Evolutionary conservation across 2,113 vertebrate species (phyloP), one percentile per base, ranked within the genome.

Genomic region (Scortum barcoo): DNA sequence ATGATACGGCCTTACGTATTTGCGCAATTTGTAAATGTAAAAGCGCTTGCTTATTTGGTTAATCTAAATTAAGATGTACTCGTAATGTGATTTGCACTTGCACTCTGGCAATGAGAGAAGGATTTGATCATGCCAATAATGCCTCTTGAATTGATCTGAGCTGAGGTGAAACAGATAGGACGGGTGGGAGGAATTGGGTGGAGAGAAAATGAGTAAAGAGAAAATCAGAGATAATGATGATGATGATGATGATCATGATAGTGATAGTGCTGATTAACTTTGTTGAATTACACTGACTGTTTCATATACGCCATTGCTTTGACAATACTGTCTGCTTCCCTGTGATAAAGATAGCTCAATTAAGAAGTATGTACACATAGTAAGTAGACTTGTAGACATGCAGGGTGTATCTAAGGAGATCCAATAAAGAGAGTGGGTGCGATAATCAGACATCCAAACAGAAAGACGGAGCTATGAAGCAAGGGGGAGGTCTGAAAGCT

Each of bases 381-480:
- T 26, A 19, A 48, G 57, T 17, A 48, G 66, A 75, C 54, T 56
- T 71, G 30, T 44, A 70, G 50, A 57, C 36, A 20, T 13, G 9
- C 13, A 54, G 2, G 54, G 40, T 56, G 7, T 26, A 22, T 70
- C 42, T 50, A 42, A 76, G 4, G 19, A 42, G 30, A 80, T 19
- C 44, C 11, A 58, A 26, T 13, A 63, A 12, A 57, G 13, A 72
- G 17, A 63, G 30, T 1, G 17, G 74, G 33, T 10, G 1, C 63
- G 40, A 26, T 48, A 81, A 75, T 83, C 42, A 88, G 58, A 85
- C 50, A 78, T 67, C 56, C 36, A 60, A 30, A 79, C 44, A 81
- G 61, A 85, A 50, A 65, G 60, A 66, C 19, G 42, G 40, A 42
- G 33, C 65, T 72, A 28, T 33, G 30, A 86, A 61, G 48, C 72